phyloP scores from a whole-genome alignment of 2,888 invertebrate species.

The Rhagonycha fulva region DNA sequence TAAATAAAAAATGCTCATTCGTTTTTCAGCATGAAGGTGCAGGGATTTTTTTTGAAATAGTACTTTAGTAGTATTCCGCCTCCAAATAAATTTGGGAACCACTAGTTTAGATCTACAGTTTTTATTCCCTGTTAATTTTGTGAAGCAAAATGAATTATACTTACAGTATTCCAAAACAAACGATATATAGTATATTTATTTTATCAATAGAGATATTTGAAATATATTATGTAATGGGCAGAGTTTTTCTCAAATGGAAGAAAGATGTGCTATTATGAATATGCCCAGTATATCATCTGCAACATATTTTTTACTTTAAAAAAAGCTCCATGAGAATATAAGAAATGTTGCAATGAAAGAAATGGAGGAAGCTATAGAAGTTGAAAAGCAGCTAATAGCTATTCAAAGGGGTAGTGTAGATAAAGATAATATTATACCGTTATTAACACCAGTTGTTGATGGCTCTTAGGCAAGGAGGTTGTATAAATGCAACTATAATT shows the following conservation, averaged over 20 bases:
- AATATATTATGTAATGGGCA: conserved; percentile 1
- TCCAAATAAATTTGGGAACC: too few species aligned
- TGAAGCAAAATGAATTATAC: too few species aligned
- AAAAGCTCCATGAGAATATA: not conserved
- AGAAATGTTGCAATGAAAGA: not conserved
- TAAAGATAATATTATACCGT: not conserved
- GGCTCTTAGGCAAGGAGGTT: not conserved
- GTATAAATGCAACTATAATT: not conserved
- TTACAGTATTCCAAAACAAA: too few species aligned
- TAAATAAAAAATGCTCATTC: too few species aligned
- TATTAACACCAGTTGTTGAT: not conserved
- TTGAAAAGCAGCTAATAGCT: not conserved
- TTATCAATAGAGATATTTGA: not conserved
- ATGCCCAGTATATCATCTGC: conserved; percentile 1
- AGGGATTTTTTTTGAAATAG: too few species aligned
- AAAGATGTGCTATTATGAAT: not conserved
- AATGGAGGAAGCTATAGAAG: conserved; percentile 1
- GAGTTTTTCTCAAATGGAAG: conserved; percentile 4
- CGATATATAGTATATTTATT: too few species aligned
- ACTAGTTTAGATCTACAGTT: too few species aligned
- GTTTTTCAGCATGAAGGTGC: too few species aligned
- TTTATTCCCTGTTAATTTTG: too few species aligned
- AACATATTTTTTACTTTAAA: not conserved
- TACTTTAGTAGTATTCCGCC: too few species aligned
- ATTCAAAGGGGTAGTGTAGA: not conserved